phyloP scores from a whole-genome alignment of 2,888 invertebrate species.

The Andricus curvator region DNA sequence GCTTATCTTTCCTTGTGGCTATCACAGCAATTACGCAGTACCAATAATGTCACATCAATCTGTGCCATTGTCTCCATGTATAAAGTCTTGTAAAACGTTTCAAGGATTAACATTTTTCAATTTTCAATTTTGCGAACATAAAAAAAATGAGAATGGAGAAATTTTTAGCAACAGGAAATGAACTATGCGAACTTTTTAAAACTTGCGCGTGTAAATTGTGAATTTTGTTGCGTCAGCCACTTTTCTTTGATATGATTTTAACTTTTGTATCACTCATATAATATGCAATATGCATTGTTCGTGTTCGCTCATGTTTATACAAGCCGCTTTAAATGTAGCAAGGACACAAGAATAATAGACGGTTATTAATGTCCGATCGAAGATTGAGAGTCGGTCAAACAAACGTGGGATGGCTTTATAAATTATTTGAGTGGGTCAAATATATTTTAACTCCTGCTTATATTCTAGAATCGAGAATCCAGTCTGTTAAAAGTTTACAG shows the following conservation, averaged over 20 bases:
- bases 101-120: neutral
- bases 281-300: slow-evolving; percentile 8
- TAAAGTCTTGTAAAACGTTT: slow-evolving; percentile 6
- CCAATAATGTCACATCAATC: slow-evolving; percentile 53
- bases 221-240: slow-evolving; percentile 19
- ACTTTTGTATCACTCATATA: neutral
- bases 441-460: neutral
- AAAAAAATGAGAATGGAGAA: neutral
- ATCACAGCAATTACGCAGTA: slow-evolving; percentile 58
- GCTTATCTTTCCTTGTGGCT: slow-evolving; percentile 63
- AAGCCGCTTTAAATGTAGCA: slow-evolving; percentile 16
- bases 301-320: slow-evolving; percentile 19
- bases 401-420: neutral
- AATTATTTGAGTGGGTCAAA: slow-evolving; percentile 14
- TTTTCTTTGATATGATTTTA: slow-evolving; percentile 22
- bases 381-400: neutral
- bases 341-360: slow-evolving; percentile 30
- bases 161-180: neutral
- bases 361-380: slow-evolving; percentile 20
- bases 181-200: neutral
- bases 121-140: no score
- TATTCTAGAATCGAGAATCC: slow-evolving; percentile 4
- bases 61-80: slow-evolving; percentile 35
- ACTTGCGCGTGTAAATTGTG: neutral
- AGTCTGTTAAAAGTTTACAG: slow-evolving; percentile 4